Evolutionary conservation across 2,888 invertebrate genomes (phyloP), one percentile per base, ranked within the genome.

Genomic region (Cerastis rubricosa): DNA sequence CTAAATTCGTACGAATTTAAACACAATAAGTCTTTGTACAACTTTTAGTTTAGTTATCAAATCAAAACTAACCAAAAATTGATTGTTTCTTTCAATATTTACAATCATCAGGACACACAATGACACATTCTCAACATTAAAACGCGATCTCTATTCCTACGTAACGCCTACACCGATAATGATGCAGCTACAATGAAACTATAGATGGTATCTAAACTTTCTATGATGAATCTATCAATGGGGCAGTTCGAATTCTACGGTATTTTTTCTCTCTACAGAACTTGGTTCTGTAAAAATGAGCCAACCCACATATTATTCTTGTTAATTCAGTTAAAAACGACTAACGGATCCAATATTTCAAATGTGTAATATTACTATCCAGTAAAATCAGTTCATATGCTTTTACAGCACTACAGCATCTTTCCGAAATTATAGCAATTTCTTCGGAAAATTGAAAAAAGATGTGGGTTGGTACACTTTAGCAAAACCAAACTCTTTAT

Each of bases 191-290:
- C 40, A 67, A 76, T 86, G 80, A 76, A 69, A 49, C 85, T 79
- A 65, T 40, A 64, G 35, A 86, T 86, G 84, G 54, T 51, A 74
- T 84, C 81, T 85, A 84, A 75, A 65, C 74, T 61, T 78, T 72
- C 78, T 86, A 86, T 65, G 14, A 64, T 65, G 84, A 72, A 69
- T 76, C 80, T 84, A 86, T 77, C 54, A 87, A 85, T 87, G 83
- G 76, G 73, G 76, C 82, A 74, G 72, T 64, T 69, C 25, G 12
- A 64, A 70, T 71, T 69, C 54, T 78, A 71, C 70, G 51, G 51
- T 25, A 49, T 63, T 29, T 14, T 25, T n/a, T 45, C 6, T 43
- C n/a, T 43, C 9, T n/a, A 63, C 2, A 63, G 40, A 22, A 9
- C 64, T 43, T 43, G 0, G 25, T 64, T 43, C 4, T 64, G 64